phyloP scores from a whole-genome alignment of 2,113 vertebrate species.

The Oceanodroma tethys region DNA sequence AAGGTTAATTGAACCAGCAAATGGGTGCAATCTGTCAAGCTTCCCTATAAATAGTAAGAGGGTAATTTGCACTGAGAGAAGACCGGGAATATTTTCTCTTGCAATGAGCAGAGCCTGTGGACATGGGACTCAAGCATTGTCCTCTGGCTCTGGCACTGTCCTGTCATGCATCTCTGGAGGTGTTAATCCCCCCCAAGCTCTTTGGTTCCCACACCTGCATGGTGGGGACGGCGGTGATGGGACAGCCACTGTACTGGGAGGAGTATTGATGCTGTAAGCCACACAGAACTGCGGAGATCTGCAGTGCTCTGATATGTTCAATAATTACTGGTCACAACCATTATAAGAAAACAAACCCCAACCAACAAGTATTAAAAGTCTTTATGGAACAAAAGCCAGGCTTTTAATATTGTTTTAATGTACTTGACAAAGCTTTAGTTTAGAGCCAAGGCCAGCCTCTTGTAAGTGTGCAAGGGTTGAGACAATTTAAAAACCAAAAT shows the following conservation, averaged over 20 bases:
- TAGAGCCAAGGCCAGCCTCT: neutral
- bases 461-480: conserved; percentile 7
- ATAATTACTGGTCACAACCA: neutral
- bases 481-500: conserved; percentile 53
- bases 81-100: neutral
- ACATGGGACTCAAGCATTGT: accelerated
- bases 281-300: neutral
- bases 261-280: neutral
- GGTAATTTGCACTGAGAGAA: neutral
- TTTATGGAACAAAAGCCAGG: conserved; percentile 31
- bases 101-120: neutral
- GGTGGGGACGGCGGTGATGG: neutral
- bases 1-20: neutral
- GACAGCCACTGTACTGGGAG: neutral
- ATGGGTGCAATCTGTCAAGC: neutral
- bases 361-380: neutral
- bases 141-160: neutral
- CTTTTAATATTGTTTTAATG: conserved; percentile 37
- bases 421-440: conserved; percentile 30
- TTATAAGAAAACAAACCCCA: neutral
- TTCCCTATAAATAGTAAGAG: neutral
- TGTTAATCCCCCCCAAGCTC: accelerated
- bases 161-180: neutral
- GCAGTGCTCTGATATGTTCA: neutral
- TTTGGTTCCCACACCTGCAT: neutral